phyloP scores from a whole-genome alignment of 2,797 vertebrate genomes.

The Monodelphis domestica region DNA sequence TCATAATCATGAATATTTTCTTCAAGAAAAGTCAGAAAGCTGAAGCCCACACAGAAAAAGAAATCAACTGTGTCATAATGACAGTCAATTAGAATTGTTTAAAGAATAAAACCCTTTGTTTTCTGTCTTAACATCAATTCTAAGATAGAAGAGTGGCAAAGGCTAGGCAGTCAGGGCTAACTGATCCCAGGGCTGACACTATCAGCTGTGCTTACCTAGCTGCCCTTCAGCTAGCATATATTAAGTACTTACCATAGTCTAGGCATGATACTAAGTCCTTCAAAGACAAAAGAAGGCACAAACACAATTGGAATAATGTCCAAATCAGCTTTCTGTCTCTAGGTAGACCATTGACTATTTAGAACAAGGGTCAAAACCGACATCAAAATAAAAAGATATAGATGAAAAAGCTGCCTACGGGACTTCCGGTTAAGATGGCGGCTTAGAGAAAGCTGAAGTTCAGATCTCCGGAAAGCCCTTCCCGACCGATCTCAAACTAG shows the following conservation, averaged over 20 bases:
- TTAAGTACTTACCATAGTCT: not conserved
- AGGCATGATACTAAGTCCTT: not conserved
- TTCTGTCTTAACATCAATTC: too few relatives aligned
- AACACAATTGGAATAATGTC: not conserved
- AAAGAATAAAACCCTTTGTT: too few relatives aligned
- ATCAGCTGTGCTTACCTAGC: too few relatives aligned
- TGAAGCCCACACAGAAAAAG: not conserved
- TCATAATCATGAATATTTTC: not conserved
- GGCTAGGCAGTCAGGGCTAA: too few relatives aligned
- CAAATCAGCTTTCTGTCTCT: not conserved
- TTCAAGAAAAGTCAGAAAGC: not conserved
- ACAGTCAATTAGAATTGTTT: not conserved
- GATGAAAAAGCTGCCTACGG: too few relatives aligned
- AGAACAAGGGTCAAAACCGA: not conserved
- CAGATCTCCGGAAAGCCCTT: too few relatives aligned
- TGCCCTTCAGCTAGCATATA: too few relatives aligned
- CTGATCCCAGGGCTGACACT: too few relatives aligned
- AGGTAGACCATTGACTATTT: not conserved
- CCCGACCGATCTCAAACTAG: too few relatives aligned
- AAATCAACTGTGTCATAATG: not conserved
- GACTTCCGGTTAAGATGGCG: too few relatives aligned
- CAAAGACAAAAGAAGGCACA: not conserved
- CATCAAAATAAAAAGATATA: not conserved
- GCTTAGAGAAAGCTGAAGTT: too few relatives aligned
- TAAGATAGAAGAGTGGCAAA: too few relatives aligned